Base-by-base conservation (phyloP, 2,888 invertebrate genomes). In the Omphaloscelis lunosa region DNA sequence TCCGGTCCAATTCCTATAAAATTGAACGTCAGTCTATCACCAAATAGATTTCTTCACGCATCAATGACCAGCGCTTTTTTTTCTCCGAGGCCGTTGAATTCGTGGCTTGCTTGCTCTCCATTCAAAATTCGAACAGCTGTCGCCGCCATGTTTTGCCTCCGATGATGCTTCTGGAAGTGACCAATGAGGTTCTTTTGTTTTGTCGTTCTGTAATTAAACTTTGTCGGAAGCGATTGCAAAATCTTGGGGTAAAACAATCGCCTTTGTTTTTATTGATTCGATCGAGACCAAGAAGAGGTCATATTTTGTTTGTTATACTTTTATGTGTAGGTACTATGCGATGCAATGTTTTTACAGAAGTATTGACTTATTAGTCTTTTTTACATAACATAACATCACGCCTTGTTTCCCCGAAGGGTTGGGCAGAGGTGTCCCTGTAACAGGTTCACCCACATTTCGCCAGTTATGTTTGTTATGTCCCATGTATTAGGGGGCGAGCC, bases 91-190 rank as follows among this genome's bases (percentile, higher is more conserved):
- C 86, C 85, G 79, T 84, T 73, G 83, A 86, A 86, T 85, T 88
- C 90, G 87, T 89, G 89, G 87, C 82, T 86, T 67, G 79, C 65
- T 87, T 80, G 80, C 53, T 86, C 87, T 89, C 87, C 91, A 92
- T 93, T 93, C 91, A 91, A 91, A 89, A 88, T 88, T 90, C 86
- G 78, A 91, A 90, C 92, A 91, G 89, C 90, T 92, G 91, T 90
- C 84, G 68, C 29, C 80, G 79, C 81, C 80, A 84, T 82, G 62
- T 88, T 80, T 61, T 59, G 75, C 65, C 20, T 65, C 62, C 83
- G 59, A 58, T 63, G 74, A 80, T 76, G 72, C 53, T 69, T 78
- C 79, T 87, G 72, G 85, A 88, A 86, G 77, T 79, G 85, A 65
- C 79, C 79, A 79, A 78, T 78, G 59, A 67, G 53, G 11, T 80